Percentiles rank a stretch among this genome's conserved stretches.
Evolutionary conservation across 1,140 invertebrate genomes (phyloP).

Genomic region (Drosophila sp.): DNA sequence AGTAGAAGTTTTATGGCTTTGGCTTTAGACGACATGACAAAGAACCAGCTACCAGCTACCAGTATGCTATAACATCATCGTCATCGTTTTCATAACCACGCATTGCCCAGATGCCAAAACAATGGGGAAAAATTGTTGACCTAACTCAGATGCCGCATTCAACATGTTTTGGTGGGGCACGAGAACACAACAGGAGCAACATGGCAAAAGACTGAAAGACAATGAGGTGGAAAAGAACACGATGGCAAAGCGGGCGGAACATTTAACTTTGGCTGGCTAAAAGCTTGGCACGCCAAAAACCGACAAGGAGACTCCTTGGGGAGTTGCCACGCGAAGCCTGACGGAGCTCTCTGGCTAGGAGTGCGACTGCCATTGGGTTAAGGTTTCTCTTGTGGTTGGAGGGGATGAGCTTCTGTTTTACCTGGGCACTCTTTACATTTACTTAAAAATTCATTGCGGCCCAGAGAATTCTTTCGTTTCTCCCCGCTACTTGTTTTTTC

Average conservation of each 20-base stretch:
- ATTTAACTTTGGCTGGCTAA: constrained; percentile 68
- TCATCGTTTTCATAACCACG: constrained; percentile 61
- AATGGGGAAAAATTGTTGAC: constrained; percentile 74
- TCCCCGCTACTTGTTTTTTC: constrained; percentile 22
- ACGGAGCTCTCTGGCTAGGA: neutral
- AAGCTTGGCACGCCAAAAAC: constrained; percentile 61
- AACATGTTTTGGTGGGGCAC: constrained; percentile 25
- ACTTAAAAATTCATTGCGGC: constrained; percentile 79
- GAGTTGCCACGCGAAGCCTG: constrained; percentile 62
- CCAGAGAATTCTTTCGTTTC: constrained; percentile 74
- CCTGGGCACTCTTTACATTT: constrained; percentile 64
- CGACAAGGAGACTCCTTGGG: constrained; percentile 57
- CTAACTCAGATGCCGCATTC: constrained; percentile 41
- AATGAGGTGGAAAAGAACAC: constrained; percentile 51
- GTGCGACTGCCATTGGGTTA: constrained; percentile 7
- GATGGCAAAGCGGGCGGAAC: constrained; percentile 23
- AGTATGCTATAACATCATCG: constrained; percentile 24
- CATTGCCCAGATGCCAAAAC: constrained; percentile 63
- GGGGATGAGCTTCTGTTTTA: constrained; percentile 21
- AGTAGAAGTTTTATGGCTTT: constrained; percentile 17
- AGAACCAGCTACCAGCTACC: neutral
- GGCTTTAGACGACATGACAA: constrained; percentile 31
- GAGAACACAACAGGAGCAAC: neutral
- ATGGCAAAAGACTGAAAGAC: constrained; percentile 40
- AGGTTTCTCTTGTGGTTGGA: neutral